Evolutionary conservation across 1,140 invertebrate species (phyloP).

Genomic region (Drosophila takahashii): DNA sequence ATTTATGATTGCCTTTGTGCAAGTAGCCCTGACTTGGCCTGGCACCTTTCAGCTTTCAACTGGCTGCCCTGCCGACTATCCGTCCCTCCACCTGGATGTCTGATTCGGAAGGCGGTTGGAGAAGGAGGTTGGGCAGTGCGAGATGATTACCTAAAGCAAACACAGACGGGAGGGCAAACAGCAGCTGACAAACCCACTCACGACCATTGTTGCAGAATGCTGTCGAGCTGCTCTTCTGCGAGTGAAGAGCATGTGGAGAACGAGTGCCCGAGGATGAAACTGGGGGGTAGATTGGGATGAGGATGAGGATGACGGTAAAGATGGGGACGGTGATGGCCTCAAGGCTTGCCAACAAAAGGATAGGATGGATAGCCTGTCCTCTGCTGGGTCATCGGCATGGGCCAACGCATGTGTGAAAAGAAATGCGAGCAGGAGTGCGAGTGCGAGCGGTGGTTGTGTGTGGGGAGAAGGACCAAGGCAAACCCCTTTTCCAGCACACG

Average conservation of each 20-base stretch:
- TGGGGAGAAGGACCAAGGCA: constrained; percentile 9
- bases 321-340: constrained; percentile 54
- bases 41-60: constrained; percentile 43
- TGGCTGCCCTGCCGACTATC: constrained; percentile 22
- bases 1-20: constrained; percentile 51
- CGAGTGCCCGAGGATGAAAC: neutral
- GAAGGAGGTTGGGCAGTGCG: constrained; percentile 40
- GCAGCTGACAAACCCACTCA: constrained; percentile 43
- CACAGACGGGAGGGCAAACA: constrained; percentile 76
- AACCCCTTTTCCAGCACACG: constrained; percentile 24
- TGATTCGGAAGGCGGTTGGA: constrained; percentile 12
- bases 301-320: neutral
- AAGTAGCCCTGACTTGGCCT: constrained; percentile 28
- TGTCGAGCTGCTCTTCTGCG: constrained; percentile 28
- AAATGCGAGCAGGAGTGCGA: constrained; percentile 30
- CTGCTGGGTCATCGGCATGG: constrained; percentile 37
- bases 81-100: constrained; percentile 10
- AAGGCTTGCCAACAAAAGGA: constrained; percentile 72
- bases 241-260: constrained; percentile 23
- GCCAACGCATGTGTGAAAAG: constrained; percentile 72
- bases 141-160: constrained; percentile 81
- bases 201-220: constrained; percentile 70
- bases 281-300: constrained; percentile 13
- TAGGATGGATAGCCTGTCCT: constrained; percentile 42
- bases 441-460: constrained; percentile 11